These are phyloP conservation scores for Panthera leo DNA, from an alignment of 2,113 vertebrate genomes.

Conservation along the genomic window DNA sequence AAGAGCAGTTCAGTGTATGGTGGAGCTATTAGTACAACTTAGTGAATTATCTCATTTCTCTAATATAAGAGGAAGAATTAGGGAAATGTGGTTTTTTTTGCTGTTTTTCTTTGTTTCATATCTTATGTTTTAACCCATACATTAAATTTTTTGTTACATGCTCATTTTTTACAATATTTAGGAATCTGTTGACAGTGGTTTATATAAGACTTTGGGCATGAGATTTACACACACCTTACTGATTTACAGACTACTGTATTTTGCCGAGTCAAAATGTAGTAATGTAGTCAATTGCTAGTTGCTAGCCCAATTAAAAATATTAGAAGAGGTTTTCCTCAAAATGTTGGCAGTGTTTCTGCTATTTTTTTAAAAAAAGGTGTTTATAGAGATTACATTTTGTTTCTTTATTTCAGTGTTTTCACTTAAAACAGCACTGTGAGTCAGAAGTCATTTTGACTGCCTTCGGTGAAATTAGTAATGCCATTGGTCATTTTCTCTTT, in stretches of 20 bases:
- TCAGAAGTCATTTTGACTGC: conserved; percentile 45
- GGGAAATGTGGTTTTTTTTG: neutral
- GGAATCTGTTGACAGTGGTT: neutral
- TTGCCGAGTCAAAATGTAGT: neutral
- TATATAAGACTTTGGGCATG: neutral
- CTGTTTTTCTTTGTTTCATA: neutral
- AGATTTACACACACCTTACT: neutral
- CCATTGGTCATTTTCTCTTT: conserved; percentile 63
- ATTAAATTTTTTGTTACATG: neutral
- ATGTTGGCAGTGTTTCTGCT: neutral
- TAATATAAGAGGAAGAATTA: neutral
- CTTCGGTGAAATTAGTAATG: conserved; percentile 51
- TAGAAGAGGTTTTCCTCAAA: neutral
- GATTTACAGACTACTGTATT: neutral
- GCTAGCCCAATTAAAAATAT: neutral
- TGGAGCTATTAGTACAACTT: neutral
- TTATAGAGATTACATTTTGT: neutral
- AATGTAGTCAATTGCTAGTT: neutral
- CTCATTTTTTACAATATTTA: neutral
- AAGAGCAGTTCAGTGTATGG: neutral
- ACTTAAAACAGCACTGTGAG: neutral
- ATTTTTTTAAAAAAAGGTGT: neutral
- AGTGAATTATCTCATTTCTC: neutral
- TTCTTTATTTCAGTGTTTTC: conserved; percentile 32
- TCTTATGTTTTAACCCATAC: neutral